phyloP scores from a whole-genome alignment of 2,888 invertebrate genomes.

The Yponomeuta plumbellus region DNA sequence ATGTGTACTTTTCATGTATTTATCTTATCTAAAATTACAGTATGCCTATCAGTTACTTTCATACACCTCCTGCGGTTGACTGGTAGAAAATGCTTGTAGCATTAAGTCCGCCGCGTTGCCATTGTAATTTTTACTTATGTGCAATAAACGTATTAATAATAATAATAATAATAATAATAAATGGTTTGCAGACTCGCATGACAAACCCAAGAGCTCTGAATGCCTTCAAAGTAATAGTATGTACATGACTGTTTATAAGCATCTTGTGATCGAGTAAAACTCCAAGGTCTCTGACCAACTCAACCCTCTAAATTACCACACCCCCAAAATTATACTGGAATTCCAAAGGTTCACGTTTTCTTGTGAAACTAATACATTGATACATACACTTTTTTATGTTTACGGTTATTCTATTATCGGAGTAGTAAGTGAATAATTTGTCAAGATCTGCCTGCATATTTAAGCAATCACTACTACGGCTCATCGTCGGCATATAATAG shows the following conservation, averaged over 20 bases:
- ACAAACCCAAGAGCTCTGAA: no score
- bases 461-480: no score
- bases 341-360: not conserved
- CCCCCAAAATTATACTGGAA: slow-evolving; percentile 1
- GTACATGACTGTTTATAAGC: not conserved
- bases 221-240: not conserved
- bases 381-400: slow-evolving; percentile 1
- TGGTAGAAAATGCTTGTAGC: no score
- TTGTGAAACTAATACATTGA: slow-evolving; percentile 4
- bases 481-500: slow-evolving; percentile 11
- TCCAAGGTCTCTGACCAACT: slow-evolving; percentile 2
- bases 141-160: no score
- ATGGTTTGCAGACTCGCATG: not conserved
- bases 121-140: no score
- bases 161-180: no score
- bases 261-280: slow-evolving; percentile 4
- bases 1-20: no score
- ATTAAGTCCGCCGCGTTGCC: no score
- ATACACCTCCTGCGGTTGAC: no score
- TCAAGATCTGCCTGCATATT: no score
- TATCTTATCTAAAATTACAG: no score
- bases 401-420: not conserved
- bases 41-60: no score
- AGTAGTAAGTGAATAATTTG: not conserved
- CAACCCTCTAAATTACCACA: not conserved